Conservation (phyloP, 35 echinoderm and acorn worm genomes). For the Patiria miniata region DNA sequence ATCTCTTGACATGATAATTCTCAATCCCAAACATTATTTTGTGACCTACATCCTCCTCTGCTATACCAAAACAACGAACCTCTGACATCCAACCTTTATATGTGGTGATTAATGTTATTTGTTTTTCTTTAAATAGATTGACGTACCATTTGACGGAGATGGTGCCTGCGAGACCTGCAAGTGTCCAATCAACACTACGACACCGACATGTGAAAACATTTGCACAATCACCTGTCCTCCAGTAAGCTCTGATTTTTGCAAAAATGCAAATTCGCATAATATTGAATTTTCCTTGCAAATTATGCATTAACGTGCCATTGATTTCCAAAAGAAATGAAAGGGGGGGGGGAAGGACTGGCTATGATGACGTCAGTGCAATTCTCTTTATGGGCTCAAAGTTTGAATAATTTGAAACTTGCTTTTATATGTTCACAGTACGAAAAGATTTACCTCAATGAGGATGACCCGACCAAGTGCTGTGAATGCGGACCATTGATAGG, state of each 20-base stretch:
- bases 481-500: background rate
- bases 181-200: background rate
- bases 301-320: background rate
- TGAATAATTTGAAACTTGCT: background rate
- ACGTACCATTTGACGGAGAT: background rate
- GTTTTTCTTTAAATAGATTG: background rate
- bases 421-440: too few relatives aligned
- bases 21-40: too few relatives aligned
- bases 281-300: background rate
- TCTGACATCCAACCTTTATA: background rate
- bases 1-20: too few relatives aligned
- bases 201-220: background rate
- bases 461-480: constrained; percentile 2
- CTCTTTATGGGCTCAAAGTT: background rate
- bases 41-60: too few relatives aligned
- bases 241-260: background rate
- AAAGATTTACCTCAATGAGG: background rate
- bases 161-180: background rate
- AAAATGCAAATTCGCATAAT: too few relatives aligned
- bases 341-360: background rate
- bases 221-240: background rate
- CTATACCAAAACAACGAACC: too few relatives aligned
- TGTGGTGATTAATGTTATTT: background rate
- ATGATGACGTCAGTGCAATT: background rate
- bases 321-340: background rate